phyloP scores from a whole-genome alignment of 2,113 vertebrate genomes.

The Origma solitaria region DNA sequence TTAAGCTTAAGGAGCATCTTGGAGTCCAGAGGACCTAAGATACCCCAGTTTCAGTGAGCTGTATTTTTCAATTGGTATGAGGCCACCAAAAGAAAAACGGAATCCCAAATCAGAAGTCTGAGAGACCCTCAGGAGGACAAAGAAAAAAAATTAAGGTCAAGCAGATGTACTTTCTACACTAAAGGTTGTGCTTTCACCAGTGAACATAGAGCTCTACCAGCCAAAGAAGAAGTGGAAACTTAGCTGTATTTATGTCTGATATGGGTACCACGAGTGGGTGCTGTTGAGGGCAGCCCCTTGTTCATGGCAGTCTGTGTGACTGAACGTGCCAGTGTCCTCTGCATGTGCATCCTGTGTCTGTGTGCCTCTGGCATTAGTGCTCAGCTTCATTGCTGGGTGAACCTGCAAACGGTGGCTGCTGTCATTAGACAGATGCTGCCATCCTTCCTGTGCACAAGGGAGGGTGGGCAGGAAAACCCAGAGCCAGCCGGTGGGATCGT shows the following conservation, averaged over 20 bases:
- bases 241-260: neutral
- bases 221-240: neutral
- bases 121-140: neutral
- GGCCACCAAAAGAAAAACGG: neutral
- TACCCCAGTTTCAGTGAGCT: neutral
- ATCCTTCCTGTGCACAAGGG: fast-evolving
- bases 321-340: neutral
- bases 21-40: neutral
- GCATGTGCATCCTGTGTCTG: neutral
- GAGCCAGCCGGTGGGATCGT: neutral
- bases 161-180: neutral
- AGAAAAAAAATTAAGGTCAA: neutral
- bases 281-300: neutral
- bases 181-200: neutral
- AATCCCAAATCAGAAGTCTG: neutral
- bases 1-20: neutral
- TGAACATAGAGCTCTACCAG: neutral
- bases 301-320: neutral
- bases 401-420: neutral
- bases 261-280: neutral
- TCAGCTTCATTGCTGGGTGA: neutral
- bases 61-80: neutral
- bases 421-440: neutral
- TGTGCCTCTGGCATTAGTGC: neutral
- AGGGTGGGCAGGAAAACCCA: neutral